Percentiles rank a stretch among this genome's conserved stretches.
phyloP scores from a whole-genome alignment of 2,113 vertebrate genomes.

The Neolamprologus sp. region DNA sequence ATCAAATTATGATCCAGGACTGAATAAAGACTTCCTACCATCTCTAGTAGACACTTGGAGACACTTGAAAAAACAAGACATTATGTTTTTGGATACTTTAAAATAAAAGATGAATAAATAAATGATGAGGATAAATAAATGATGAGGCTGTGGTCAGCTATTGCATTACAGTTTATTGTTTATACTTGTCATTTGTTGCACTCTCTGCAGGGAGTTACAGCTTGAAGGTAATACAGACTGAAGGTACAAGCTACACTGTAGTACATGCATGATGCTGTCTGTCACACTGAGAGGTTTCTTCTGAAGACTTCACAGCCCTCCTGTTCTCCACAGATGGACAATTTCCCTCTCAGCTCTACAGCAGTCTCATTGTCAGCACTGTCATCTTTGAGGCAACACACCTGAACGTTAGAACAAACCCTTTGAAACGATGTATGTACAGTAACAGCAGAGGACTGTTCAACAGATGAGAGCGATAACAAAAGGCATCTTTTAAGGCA shows the following conservation, averaged over 20 bases:
- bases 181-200: slow-evolving; percentile 36
- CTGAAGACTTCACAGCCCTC: neutral
- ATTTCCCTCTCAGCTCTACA: neutral
- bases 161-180: slow-evolving; percentile 64
- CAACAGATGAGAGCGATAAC: slow-evolving; percentile 3
- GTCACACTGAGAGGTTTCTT: slow-evolving; percentile 1
- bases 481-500: slow-evolving; percentile 66
- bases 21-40: neutral
- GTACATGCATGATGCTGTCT: slow-evolving; percentile 63
- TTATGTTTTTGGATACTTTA: neutral
- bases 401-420: slow-evolving; percentile 19
- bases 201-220: slow-evolving; percentile 46
- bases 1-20: neutral
- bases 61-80: neutral
- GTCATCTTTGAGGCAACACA: slow-evolving; percentile 10
- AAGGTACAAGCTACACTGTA: slow-evolving; percentile 48
- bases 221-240: slow-evolving; percentile 49
- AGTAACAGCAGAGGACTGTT: slow-evolving; percentile 29
- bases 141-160: neutral
- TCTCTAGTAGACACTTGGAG: neutral
- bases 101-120: neutral
- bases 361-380: neutral
- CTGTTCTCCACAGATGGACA: neutral
- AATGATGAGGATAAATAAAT: neutral
- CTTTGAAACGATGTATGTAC: slow-evolving; percentile 33